Evolutionary conservation across 1,140 invertebrate species (phyloP).

Genomic region (Drosophila fuyamai): DNA sequence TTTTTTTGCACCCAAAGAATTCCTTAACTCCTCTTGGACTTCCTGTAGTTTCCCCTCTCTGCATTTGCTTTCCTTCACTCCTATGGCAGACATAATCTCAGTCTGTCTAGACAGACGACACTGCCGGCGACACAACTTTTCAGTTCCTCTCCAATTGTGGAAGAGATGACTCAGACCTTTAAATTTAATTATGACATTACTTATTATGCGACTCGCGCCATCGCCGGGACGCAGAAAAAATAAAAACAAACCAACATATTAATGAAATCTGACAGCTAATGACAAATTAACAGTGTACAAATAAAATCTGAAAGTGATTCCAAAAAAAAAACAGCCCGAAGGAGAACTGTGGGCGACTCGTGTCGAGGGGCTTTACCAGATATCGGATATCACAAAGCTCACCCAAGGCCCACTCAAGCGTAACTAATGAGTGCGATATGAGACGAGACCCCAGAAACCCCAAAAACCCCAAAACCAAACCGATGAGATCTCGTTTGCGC

Average conservation of each 20-base stretch:
- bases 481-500: conserved; percentile 11
- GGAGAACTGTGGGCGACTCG: conserved; percentile 70
- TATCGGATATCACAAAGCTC: conserved; percentile 71
- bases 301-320: conserved; percentile 43
- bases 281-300: conserved; percentile 72
- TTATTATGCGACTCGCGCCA: conserved; percentile 69
- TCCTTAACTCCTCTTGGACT: conserved; percentile 23
- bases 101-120: conserved; percentile 62
- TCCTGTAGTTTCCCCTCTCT: conserved; percentile 30
- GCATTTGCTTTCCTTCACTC: conserved; percentile 10
- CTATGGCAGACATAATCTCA: conserved; percentile 48
- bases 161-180: conserved; percentile 64
- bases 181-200: conserved; percentile 81
- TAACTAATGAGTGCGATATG: conserved; percentile 59
- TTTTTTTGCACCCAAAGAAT: neutral
- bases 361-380: conserved; percentile 49
- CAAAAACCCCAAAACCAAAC: conserved; percentile 1
- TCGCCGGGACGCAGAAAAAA: conserved; percentile 10
- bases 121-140: conserved; percentile 51
- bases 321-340: conserved; percentile 19
- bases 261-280: conserved; percentile 71
- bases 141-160: conserved; percentile 1
- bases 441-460: conserved; percentile 26
- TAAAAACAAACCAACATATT: conserved; percentile 45
- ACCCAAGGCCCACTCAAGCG: conserved; percentile 55